Conservation (phyloP, 2,797 vertebrate genomes). For the Remorina albescens region DNA sequence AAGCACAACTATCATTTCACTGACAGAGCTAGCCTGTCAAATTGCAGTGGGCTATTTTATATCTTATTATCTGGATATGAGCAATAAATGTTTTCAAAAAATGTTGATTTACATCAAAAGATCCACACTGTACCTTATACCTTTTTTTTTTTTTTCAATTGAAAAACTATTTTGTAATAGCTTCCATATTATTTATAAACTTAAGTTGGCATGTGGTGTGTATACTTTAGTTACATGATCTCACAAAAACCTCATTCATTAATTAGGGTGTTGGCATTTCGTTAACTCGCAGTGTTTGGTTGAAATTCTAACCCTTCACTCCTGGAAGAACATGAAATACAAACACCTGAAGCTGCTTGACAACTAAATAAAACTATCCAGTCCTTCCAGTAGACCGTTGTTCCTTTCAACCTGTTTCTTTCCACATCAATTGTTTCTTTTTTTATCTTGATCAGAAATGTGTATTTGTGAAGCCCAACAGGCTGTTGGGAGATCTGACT, state of each 20-base stretch:
- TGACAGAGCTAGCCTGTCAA: background rate
- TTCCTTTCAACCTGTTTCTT: background rate
- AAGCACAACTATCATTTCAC: too few relatives aligned
- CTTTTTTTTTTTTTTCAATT: too few relatives aligned
- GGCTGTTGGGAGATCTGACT: background rate
- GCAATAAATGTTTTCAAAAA: background rate
- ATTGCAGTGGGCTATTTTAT: background rate
- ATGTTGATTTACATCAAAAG: background rate
- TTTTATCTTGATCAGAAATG: background rate
- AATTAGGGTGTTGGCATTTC: background rate
- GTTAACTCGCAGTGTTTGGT: background rate
- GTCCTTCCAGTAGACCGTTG: too few relatives aligned
- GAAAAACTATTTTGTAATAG: too few relatives aligned
- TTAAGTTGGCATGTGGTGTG: too few relatives aligned
- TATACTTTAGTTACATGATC: too few relatives aligned
- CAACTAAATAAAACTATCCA: background rate
- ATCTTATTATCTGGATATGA: background rate
- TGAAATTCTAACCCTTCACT: background rate
- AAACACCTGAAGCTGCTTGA: background rate
- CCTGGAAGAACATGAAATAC: background rate
- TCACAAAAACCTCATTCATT: background rate
- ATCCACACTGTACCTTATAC: too few relatives aligned
- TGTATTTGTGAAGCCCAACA: background rate
- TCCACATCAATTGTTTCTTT: too few relatives aligned
- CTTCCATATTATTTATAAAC: too few relatives aligned